phyloP scores from a whole-genome alignment of 1,140 invertebrate genomes.

The Chironomus striatipennis region DNA sequence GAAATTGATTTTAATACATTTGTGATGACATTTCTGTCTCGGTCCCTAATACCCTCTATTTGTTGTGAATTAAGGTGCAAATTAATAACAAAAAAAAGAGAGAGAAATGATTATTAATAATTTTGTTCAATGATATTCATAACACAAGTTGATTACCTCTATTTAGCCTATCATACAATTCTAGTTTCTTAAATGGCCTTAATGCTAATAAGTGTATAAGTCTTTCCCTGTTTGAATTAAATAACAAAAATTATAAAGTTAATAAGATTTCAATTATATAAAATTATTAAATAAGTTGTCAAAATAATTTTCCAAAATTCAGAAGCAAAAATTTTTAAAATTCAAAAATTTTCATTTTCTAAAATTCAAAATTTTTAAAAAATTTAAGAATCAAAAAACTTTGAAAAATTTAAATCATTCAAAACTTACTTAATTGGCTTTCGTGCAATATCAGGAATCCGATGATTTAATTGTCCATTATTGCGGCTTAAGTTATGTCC shows the following conservation, averaged over 20 bases:
- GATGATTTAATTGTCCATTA: constrained; percentile 25
- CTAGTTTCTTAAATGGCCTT: constrained; percentile 86
- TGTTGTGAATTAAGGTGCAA: no score
- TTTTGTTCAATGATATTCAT: constrained; percentile 25
- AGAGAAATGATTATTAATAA: constrained; percentile 23
- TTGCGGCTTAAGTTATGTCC: constrained; percentile 22
- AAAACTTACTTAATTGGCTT: constrained; percentile 62
- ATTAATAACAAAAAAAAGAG: no score
- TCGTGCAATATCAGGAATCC: constrained; percentile 54
- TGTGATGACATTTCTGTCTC: constrained; percentile 64
- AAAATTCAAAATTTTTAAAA: no score
- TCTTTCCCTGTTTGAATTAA: constrained; percentile 67
- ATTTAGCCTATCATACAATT: constrained; percentile 67
- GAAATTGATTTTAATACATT: constrained; percentile 71
- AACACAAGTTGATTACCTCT: constrained; percentile 53
- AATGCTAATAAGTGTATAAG: constrained; percentile 87
- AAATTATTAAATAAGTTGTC: constrained; percentile 6
- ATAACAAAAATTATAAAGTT: no score
- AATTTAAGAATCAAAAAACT: no score
- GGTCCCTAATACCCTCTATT: constrained; percentile 81
- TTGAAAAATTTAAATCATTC: no score
- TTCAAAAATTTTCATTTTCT: no score
- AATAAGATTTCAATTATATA: constrained; percentile 2
- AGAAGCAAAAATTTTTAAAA: no score
- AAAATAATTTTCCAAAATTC: no score